Evolutionary conservation across 2,113 vertebrate species (phyloP).

Genomic region (Callopanchax toddi): DNA sequence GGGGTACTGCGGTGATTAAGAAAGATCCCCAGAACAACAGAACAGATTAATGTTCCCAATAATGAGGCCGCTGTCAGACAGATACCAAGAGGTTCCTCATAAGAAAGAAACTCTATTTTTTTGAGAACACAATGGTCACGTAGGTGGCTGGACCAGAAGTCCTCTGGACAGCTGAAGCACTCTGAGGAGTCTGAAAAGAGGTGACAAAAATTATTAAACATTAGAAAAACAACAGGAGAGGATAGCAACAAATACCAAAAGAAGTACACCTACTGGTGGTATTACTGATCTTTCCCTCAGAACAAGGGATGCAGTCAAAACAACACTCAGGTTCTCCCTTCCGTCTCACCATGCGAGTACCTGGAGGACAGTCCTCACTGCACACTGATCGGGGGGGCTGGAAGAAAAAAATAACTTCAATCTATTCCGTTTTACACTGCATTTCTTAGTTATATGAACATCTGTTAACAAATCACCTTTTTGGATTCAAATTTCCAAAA

Average conservation of each 20-base stretch:
- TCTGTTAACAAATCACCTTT: constrained; percentile 33
- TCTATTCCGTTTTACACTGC: too few species aligned
- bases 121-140: constrained; percentile 66
- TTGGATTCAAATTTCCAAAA: constrained; percentile 60
- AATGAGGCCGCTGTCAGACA: constrained; percentile 55
- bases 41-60: constrained; percentile 58
- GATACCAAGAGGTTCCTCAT: constrained; percentile 49
- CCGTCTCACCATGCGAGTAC: constrained; percentile 71
- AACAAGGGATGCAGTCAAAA: constrained; percentile 82
- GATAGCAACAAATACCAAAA: not conserved
- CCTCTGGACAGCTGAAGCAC: constrained; percentile 68
- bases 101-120: constrained; percentile 69
- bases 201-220: not conserved
- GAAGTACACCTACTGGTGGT: constrained; percentile 60
- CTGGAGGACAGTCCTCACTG: constrained; percentile 77
- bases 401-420: not conserved
- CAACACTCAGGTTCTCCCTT: constrained; percentile 80
- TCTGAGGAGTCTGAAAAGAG: constrained; percentile 32
- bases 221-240: not conserved
- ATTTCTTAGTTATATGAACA: too few species aligned
- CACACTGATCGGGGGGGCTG: constrained; percentile 78
- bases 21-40: constrained; percentile 54
- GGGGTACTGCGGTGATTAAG: constrained; percentile 60
- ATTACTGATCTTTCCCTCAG: constrained; percentile 77
- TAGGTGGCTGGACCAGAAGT: constrained; percentile 72